phyloP scores from a whole-genome alignment of 2,888 invertebrate genomes.

The Oscheius sp. region DNA sequence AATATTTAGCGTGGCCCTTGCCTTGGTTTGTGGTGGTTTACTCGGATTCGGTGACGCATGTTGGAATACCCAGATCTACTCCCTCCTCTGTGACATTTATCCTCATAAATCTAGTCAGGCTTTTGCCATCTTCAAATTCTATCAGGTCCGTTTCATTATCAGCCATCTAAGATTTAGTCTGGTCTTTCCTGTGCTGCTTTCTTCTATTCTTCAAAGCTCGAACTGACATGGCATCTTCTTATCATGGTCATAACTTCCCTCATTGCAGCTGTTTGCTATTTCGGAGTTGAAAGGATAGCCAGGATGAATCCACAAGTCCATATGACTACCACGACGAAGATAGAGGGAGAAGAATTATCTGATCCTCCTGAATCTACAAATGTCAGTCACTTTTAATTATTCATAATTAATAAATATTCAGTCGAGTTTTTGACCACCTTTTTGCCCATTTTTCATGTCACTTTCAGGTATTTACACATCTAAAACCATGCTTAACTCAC shows the following conservation, averaged over 20 bases:
- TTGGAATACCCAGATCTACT: constrained; percentile 86
- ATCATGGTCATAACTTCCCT: constrained; percentile 68
- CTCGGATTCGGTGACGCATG: constrained; percentile 97
- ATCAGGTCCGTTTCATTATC: constrained; percentile 76
- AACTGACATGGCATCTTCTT: constrained; percentile 72
- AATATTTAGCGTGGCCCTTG: constrained; percentile 75
- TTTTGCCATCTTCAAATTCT: constrained; percentile 96
- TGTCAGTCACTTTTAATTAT: too few relatives aligned
- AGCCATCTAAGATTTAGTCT: constrained; percentile 69
- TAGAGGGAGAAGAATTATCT: background rate
- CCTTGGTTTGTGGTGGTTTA: constrained; percentile 87
- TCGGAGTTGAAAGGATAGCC: constrained; percentile 30
- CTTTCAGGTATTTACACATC: too few relatives aligned
- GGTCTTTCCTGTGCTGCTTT: constrained; percentile 72
- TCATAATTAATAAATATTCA: too few relatives aligned
- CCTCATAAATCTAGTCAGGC: constrained; percentile 86
- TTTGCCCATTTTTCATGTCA: too few relatives aligned
- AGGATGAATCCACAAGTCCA: background rate
- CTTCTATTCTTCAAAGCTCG: constrained; percentile 71
- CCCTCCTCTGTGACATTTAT: constrained; percentile 87
- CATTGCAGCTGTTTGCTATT: constrained; percentile 50
- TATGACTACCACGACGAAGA: too few relatives aligned
- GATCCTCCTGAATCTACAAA: too few relatives aligned
- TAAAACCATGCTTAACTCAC: too few relatives aligned
- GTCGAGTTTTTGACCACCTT: too few relatives aligned